These are phyloP conservation scores for Crotalus horridus DNA, from an alignment of 2,113 vertebrate species.

Conservation along the genomic window DNA sequence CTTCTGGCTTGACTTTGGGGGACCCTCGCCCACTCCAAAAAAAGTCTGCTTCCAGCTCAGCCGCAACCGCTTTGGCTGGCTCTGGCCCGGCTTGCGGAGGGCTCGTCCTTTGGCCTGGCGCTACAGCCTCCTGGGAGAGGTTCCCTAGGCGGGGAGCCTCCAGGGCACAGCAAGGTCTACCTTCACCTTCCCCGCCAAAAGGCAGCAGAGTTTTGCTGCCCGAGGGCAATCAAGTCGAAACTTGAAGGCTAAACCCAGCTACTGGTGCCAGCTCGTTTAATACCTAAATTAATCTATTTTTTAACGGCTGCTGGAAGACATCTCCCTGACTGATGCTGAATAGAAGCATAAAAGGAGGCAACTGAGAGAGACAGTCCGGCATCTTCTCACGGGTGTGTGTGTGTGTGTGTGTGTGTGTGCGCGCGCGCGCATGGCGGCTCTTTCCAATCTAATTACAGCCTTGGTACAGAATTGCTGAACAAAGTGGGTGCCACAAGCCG, in stretches of 20 bases:
- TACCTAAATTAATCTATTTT: background rate
- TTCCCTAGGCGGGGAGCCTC: background rate
- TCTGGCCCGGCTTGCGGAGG: too few relatives aligned
- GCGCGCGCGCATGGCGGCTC: rapidly evolving
- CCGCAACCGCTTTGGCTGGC: too few relatives aligned
- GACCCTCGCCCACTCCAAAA: too few relatives aligned
- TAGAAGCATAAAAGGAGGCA: background rate
- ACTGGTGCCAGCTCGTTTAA: background rate
- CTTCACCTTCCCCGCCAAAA: background rate
- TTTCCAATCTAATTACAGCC: background rate
- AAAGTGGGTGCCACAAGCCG: background rate
- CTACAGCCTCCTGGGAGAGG: too few relatives aligned
- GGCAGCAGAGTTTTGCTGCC: background rate
- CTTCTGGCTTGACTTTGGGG: too few relatives aligned
- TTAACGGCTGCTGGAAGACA: background rate
- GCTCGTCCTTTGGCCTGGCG: too few relatives aligned
- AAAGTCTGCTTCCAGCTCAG: too few relatives aligned
- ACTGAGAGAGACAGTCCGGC: rapidly evolving
- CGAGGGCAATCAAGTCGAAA: background rate
- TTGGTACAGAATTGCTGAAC: rapidly evolving
- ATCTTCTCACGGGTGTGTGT: background rate
- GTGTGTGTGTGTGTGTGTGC: too few relatives aligned
- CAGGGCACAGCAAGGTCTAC: background rate
- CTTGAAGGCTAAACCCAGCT: background rate
- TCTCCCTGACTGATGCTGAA: background rate